Evolutionary conservation across 1,140 invertebrate genomes (phyloP).

Genomic region (Argopecten irradians): DNA sequence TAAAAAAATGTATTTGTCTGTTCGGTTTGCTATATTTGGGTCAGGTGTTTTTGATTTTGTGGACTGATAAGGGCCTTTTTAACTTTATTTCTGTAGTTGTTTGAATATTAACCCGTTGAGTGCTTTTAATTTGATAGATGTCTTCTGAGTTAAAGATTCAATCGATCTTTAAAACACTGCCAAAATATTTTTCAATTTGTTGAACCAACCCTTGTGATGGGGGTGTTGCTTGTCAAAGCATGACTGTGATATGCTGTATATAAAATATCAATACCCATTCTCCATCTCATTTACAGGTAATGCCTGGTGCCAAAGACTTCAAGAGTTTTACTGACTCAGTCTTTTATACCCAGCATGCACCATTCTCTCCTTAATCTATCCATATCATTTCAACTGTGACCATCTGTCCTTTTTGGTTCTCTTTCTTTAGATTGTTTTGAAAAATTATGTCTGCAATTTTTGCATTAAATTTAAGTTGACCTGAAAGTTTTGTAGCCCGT

Average conservation of each 20-base stretch:
- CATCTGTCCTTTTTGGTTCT: not conserved
- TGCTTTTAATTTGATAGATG: slow-evolving; percentile 31
- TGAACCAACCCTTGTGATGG: slow-evolving; percentile 32
- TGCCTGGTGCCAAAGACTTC: not conserved
- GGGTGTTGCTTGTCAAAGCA: slow-evolving; percentile 55
- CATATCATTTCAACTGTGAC: slow-evolving; percentile 10
- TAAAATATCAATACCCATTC: slow-evolving; percentile 37
- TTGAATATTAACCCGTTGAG: slow-evolving; percentile 23
- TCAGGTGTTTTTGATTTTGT: slow-evolving; percentile 31
- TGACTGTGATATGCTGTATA: slow-evolving; percentile 57
- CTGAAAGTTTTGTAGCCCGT: no score
- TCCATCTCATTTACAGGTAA: not conserved
- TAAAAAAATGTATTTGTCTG: not conserved
- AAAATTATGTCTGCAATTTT: not conserved
- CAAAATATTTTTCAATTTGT: slow-evolving; percentile 51
- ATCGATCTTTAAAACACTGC: slow-evolving; percentile 42
- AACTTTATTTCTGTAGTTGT: slow-evolving; percentile 32
- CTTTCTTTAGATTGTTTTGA: not conserved
- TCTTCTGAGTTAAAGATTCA: slow-evolving; percentile 24
- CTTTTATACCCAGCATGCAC: not conserved
- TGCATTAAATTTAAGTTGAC: not conserved
- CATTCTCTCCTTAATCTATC: not conserved
- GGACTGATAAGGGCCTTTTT: slow-evolving; percentile 7
- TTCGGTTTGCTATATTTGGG: not conserved
- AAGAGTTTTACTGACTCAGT: not conserved